These are phyloP conservation scores for Phaedon cochleariae DNA, from an alignment of 2,888 invertebrate genomes.

Conservation along the genomic window DNA sequence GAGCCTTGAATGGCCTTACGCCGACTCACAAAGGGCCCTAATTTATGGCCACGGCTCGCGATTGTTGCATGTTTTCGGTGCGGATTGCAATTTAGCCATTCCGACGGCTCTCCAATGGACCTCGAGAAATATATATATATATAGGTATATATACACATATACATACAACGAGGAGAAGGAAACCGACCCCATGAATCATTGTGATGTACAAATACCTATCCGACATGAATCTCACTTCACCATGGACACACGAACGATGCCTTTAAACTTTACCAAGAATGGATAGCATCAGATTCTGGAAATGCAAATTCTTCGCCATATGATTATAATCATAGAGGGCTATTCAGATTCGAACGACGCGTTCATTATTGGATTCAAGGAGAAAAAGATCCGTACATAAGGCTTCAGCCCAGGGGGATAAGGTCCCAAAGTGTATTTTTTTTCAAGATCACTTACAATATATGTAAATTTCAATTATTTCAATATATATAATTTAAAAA, in stretches of 20 bases:
- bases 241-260: background rate
- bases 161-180: background rate
- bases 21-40: conserved; percentile 57
- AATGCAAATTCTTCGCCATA: too few relatives aligned
- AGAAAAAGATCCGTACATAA: too few relatives aligned
- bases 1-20: conserved; percentile 54
- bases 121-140: background rate
- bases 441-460: too few relatives aligned
- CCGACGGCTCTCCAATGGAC: background rate
- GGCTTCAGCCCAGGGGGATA: too few relatives aligned
- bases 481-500: too few relatives aligned
- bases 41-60: conserved; percentile 58
- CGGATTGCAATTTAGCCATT: conserved; percentile 28
- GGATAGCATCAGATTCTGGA: too few relatives aligned
- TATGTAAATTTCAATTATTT: too few relatives aligned
- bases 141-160: background rate
- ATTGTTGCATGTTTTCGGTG: conserved; percentile 57
- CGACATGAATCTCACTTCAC: background rate
- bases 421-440: too few relatives aligned
- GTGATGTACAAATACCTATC: background rate
- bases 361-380: too few relatives aligned
- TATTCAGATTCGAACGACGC: too few relatives aligned
- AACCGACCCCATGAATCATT: background rate
- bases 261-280: too few relatives aligned
- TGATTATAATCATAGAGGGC: too few relatives aligned